Evolutionary conservation across 2,888 invertebrate genomes (phyloP), one percentile per base, ranked within the genome.

Genomic region (Fragum fragum): DNA sequence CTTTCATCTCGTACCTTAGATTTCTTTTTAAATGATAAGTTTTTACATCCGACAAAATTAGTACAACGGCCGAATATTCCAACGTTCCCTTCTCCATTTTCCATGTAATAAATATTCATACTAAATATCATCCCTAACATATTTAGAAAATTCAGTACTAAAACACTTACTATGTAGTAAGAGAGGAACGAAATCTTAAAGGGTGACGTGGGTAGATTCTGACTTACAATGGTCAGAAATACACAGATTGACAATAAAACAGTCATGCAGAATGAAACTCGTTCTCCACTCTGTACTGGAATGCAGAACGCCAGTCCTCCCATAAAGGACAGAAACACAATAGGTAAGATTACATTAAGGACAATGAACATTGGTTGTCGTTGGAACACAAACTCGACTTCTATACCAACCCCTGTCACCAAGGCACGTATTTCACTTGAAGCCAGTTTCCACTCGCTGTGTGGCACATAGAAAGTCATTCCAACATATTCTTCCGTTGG

Each of bases 281-380:
- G 7, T 29, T 59, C 59, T 18, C 59, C 59, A 18, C 59, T 59
- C 28, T 59, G 23, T 26, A 16, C 28, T 23, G 59, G 59, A 59
- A 59, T 59, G 11, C 7, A 18, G 26, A 59, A 59, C 1, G 26
- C 59, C 7, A 59, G 28, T 14, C 26, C 26, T 1, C 29, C 29
- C 59, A 59, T 26, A 26, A 59, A 59, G 16, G 59, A 59, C 59
- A 59, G 18, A 26, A 59, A 59, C 7, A 59, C 18, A 28, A 59
- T 59, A 11, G 59, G 59, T 11, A 59, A 11, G 14, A 59, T 59
- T 14, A 59, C 1, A 16, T 59, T 59, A 6, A 59, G 28, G 1
- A 59, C 29, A 1, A 59, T 29, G 59, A 59, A 59, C 28, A 28
- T 28, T 11, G 59, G 59, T 18, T 59, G 32, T 36, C 32, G 32